Percentiles rank a stretch among this genome's conserved stretches.
Evolutionary conservation across 2,888 invertebrate genomes (phyloP).

Genomic region (Chalcis sispes): DNA sequence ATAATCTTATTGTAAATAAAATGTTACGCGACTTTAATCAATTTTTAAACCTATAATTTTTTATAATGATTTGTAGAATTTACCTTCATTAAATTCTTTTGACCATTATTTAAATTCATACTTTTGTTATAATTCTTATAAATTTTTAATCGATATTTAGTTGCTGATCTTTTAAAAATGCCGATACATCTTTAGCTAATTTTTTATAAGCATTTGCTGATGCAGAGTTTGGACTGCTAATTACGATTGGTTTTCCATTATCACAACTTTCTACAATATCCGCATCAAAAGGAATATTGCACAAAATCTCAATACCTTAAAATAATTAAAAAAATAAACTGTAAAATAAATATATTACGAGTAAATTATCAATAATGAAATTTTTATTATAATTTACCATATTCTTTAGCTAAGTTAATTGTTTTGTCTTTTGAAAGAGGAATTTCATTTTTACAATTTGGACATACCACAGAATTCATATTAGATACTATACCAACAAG

Average conservation of each 20-base stretch:
- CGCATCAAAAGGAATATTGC: constrained; percentile 85
- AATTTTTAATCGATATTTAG: constrained; percentile 44
- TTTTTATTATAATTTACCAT: constrained; percentile 75
- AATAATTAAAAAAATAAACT: constrained; percentile 28
- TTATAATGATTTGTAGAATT: too few relatives aligned
- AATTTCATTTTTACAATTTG: constrained; percentile 85
- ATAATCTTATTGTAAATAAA: constrained; percentile 23
- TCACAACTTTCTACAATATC: constrained; percentile 84
- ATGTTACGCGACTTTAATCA: constrained; percentile 6
- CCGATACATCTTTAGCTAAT: constrained; percentile 67
- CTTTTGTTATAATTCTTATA: constrained; percentile 4
- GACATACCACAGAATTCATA: constrained; percentile 89
- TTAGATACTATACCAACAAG: constrained; percentile 94
- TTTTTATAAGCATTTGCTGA: constrained; percentile 69
- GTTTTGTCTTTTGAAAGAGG: constrained; percentile 86
- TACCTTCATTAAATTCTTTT: constrained; percentile 30
- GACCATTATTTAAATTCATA: constrained; percentile 8
- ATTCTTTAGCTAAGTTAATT: constrained; percentile 79
- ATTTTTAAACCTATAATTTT: neutral
- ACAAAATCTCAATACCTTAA: constrained; percentile 79
- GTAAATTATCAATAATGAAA: constrained; percentile 28
- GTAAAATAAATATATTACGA: constrained; percentile 15
- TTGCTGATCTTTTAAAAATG: constrained; percentile 66
- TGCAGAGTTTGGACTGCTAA: constrained; percentile 80
- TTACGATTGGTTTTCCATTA: constrained; percentile 85